Evolutionary conservation across 1,140 invertebrate species (phyloP), one percentile per base, ranked within the genome.

Genomic region (Trachymyrmex septentrionalis): DNA sequence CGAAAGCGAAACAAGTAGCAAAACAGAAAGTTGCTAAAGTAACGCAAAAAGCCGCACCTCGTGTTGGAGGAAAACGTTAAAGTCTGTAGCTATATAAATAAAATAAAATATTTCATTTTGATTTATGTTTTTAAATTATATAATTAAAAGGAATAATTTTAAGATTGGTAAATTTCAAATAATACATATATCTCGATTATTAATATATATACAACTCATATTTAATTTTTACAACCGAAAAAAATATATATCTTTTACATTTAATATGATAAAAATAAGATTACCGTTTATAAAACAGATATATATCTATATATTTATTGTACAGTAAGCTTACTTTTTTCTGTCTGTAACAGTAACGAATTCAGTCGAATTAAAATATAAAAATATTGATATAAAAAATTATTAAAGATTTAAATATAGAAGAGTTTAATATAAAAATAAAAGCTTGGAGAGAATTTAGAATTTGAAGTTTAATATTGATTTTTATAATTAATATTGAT

Each of bases 11-110:
- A 95, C 92, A 96, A 30, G 95, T 95, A 14, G 96, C 97, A 64
- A 98, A 98, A 95, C 96, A 97, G 88, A 99, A 99, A 95, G 97
- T 97, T 76, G 96, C 97, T 14, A 99, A 98, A 95, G 97, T 98
- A 81, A 96, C 97, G 89, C 97, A 97, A 92, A 98, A 98, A 92
- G 96, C 97, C 85, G 98, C 98, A 75, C 98, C 98, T 78, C 97
- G 98, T 92, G 98, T 99, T 92, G 98, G 98, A 94, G 98, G 98
- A 95, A 99, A 99, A 95, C 98, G 99, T 96, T 99, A 98, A 98
- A 88, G 93, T 92, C 89, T 93, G 92, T 92, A 92, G 87, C 6
- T 66, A 50, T 85, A 71, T 77, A 75, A 59, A 86, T 86, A 67
- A 73, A 88, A 14, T 53, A 63, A 81, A 38, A 72, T 30, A 71